Evolutionary conservation across 2,113 vertebrate species (phyloP).

Genomic region (Gambusia affinis): DNA sequence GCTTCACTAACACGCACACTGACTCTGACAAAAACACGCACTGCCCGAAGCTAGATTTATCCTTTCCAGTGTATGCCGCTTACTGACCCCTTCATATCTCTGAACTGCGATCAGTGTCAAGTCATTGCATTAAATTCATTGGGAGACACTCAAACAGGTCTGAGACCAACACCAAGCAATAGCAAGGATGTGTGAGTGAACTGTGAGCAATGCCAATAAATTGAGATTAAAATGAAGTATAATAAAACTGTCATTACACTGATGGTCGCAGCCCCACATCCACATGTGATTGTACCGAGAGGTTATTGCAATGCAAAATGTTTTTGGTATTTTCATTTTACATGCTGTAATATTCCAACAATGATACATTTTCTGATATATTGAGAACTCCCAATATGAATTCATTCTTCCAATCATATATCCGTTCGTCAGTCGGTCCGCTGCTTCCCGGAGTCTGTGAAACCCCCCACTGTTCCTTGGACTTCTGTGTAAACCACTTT

Average conservation of each 20-base stretch:
- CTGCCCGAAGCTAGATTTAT: slow-evolving; percentile 32
- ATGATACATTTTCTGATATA: neutral
- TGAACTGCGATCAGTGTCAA: slow-evolving; percentile 50
- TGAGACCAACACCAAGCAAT: slow-evolving; percentile 29
- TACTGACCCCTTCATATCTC: slow-evolving; percentile 28
- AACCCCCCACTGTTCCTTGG: slow-evolving; percentile 50
- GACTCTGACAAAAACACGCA: neutral
- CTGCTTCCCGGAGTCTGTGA: slow-evolving; percentile 20
- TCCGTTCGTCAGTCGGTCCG: neutral
- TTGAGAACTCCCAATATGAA: neutral
- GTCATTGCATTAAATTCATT: slow-evolving; percentile 12
- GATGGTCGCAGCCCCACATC: slow-evolving; percentile 22
- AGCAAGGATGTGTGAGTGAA: slow-evolving; percentile 2
- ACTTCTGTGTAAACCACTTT: slow-evolving; percentile 28
- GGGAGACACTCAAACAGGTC: slow-evolving; percentile 16
- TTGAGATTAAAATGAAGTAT: slow-evolving; percentile 1
- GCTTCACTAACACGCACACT: slow-evolving; percentile 27
- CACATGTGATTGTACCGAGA: neutral
- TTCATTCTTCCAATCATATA: neutral
- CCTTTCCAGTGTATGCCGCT: slow-evolving; percentile 25
- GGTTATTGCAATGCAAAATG: neutral
- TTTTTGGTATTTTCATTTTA: neutral
- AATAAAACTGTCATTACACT: slow-evolving; percentile 24
- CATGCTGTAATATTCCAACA: neutral
- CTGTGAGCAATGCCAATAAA: slow-evolving; percentile 29